Evolutionary conservation across 2,888 invertebrate species (phyloP), one percentile per base, ranked within the genome.

Genomic region (Tribolium freemani): DNA sequence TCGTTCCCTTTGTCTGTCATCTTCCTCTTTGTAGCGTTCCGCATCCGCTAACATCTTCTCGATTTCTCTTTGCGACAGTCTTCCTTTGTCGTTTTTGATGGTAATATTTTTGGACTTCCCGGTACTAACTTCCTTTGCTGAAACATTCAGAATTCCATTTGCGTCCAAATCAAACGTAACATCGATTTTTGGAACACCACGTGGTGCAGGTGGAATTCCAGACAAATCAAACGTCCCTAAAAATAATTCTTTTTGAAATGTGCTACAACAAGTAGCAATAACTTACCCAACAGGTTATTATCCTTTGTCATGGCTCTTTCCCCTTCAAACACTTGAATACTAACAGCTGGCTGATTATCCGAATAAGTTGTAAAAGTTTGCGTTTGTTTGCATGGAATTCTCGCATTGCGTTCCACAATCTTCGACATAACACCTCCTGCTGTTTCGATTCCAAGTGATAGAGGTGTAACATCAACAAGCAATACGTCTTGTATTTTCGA

Each of bases 271-370:
- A 26, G 5, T 5, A 26, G 5, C 1, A 26, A 0, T 2, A 26
- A 98, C 86, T 96, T 97, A 72, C 98, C 98, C 74, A 98, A 90
- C 72, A 96, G 89, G 87, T 97, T 95, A 89, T 97, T 97, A 85
- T 96, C 96, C 84, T 94, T 96, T 79, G 96, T 96, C 96, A 96
- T 95, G 58, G 96, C 94, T 76, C 90, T 78, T 78, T 88, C 88
- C 0, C 88, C 88, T 86, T 89, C 93, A 83, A 90, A 92, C 10
- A 93, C 93, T 84, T 93, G 92, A 72, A 94, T 91, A 20, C 90
- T 91, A 51, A 94, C 93, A 0, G 90, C 93, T 0, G 93, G 89
- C 85, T 95, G 95, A 86, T 94, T 95, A 87, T 95, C 95, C 0
- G 93, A 87, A 83, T 93, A 94, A 0, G 95, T 95, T 50, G 94